Evolutionary conservation across 2,113 vertebrate species (phyloP).

Genomic region (Siphamia tubifer): DNA sequence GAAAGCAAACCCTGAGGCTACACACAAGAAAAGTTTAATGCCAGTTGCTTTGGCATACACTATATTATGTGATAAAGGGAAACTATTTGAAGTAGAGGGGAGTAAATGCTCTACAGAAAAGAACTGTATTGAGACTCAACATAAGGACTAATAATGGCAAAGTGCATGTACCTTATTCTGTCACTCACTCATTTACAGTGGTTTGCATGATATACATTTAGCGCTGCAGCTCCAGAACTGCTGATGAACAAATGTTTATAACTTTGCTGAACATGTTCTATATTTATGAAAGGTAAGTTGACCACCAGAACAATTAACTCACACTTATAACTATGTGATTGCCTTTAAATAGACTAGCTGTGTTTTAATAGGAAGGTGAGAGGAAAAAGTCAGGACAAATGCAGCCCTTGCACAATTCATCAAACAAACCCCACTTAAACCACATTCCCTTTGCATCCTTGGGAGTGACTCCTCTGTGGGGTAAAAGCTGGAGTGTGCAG

Average conservation of each 20-base stretch:
- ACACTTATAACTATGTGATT: not conserved
- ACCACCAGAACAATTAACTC: not conserved
- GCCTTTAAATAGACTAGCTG: not conserved
- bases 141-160: too few relatives aligned
- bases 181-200: too few relatives aligned
- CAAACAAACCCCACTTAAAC: constrained; percentile 7
- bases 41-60: not conserved
- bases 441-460: constrained; percentile 28
- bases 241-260: not conserved
- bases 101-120: not conserved
- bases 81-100: not conserved
- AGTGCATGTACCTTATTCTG: too few relatives aligned
- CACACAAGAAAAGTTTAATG: not conserved
- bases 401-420: constrained; percentile 34
- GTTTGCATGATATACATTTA: too few relatives aligned
- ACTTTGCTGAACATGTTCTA: not conserved
- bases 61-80: not conserved
- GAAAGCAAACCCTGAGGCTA: not conserved
- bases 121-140: too few relatives aligned
- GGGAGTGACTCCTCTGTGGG: constrained; percentile 43
- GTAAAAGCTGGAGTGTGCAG: not conserved
- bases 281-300: not conserved
- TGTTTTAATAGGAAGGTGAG: not conserved
- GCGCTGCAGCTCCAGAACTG: not conserved
- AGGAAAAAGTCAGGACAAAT: constrained; percentile 5